These are phyloP conservation scores for Cossypha dichroa DNA, from an alignment of 2,797 vertebrate genomes.

Conservation along the genomic window DNA sequence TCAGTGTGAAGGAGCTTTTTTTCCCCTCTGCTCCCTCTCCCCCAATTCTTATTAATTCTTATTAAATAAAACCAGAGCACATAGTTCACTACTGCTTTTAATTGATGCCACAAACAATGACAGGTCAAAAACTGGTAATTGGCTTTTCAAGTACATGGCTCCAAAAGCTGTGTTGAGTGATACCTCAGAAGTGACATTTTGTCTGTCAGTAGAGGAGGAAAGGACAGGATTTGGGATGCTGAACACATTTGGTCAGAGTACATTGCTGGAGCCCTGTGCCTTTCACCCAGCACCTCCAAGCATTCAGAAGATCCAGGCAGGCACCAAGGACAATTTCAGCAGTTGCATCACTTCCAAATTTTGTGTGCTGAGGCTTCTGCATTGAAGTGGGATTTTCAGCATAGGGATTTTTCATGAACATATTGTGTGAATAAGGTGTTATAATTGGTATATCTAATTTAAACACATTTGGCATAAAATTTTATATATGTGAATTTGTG, in stretches of 20 bases:
- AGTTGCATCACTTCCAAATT: not conserved
- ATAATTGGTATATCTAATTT: conserved; percentile 39
- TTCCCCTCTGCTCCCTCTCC: not conserved
- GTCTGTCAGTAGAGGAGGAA: not conserved
- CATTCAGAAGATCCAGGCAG: not conserved
- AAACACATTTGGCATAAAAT: conserved; percentile 6
- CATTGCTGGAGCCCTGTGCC: not conserved
- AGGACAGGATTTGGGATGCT: not conserved
- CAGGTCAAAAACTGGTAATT: not conserved
- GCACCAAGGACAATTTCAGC: not conserved
- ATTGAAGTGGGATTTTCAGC: conserved; percentile 2
- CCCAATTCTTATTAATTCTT: fast-evolving
- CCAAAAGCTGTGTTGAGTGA: not conserved
- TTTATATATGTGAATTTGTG: not conserved
- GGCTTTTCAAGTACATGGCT: not conserved
- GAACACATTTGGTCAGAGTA: not conserved
- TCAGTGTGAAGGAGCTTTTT: not conserved
- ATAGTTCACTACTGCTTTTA: not conserved
- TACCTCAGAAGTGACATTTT: not conserved
- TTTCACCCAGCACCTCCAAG: not conserved
- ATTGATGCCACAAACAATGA: not conserved
- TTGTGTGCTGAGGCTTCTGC: not conserved
- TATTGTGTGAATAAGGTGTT: conserved; percentile 45
- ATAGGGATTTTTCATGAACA: conserved; percentile 25
- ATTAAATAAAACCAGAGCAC: not conserved